Conservation (phyloP, 2,113 vertebrate genomes). For the Ailurus styani region DNA sequence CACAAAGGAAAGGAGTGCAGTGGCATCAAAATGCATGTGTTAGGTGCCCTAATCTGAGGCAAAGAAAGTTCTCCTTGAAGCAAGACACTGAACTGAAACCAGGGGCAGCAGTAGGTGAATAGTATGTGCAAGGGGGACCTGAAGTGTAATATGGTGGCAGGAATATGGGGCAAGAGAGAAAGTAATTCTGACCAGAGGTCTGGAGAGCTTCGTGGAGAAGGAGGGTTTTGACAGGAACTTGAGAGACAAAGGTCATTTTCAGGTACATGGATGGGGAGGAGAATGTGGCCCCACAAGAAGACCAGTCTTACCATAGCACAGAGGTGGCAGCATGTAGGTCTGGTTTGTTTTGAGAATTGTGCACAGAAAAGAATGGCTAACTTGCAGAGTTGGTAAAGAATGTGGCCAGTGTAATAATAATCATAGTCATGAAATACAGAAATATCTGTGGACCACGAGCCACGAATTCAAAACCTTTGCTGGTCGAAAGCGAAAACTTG, state of each 20-base stretch:
- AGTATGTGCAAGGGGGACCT: neutral
- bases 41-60: neutral
- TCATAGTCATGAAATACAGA: neutral
- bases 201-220: neutral
- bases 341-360: neutral
- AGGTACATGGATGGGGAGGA: neutral
- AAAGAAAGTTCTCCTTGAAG: neutral
- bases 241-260: neutral
- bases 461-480: neutral
- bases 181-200: neutral
- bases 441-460: neutral
- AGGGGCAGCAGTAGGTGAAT: neutral
- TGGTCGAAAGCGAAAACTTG: constrained; percentile 22
- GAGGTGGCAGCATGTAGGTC: neutral
- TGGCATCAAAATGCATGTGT: neutral
- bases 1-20: neutral
- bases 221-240: neutral
- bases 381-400: neutral
- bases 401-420: neutral
- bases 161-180: neutral
- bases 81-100: neutral
- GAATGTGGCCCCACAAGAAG: neutral
- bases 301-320: neutral
- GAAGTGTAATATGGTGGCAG: fast-evolving
- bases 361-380: neutral